Conservation (phyloP, 2,113 vertebrate genomes). For the Limnothrissa miodon region DNA sequence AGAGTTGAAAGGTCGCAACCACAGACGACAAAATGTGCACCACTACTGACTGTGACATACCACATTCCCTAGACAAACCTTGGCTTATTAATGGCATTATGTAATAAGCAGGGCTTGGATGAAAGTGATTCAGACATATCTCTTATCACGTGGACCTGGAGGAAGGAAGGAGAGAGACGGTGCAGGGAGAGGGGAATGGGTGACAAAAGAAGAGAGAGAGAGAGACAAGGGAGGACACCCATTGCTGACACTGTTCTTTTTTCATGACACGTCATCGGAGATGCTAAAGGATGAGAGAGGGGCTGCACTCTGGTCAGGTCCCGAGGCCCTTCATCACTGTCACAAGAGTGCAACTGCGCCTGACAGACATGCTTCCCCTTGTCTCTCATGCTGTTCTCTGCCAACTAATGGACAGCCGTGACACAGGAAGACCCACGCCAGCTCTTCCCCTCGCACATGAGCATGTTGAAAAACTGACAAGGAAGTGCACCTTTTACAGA, state of each 20-base stretch:
- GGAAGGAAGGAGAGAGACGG: slow-evolving; percentile 7
- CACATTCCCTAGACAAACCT: neutral
- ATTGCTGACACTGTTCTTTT: slow-evolving; percentile 36
- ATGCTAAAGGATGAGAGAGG: neutral
- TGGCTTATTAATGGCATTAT: slow-evolving; percentile 6
- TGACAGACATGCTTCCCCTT: slow-evolving; percentile 53
- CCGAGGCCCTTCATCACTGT: slow-evolving; percentile 54
- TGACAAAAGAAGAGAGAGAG: neutral
- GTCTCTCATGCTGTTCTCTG: slow-evolving; percentile 42
- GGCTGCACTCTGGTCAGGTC: slow-evolving; percentile 44
- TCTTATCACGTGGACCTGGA: slow-evolving; percentile 16
- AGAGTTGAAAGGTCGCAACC: neutral
- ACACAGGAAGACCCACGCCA: slow-evolving; percentile 39
- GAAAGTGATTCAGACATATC: slow-evolving; percentile 20
- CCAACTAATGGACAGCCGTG: slow-evolving; percentile 56
- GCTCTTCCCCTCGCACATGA: slow-evolving; percentile 34
- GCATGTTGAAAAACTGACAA: slow-evolving; percentile 40
- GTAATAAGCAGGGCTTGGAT: neutral
- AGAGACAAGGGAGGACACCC: neutral
- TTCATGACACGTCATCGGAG: slow-evolving; percentile 33
- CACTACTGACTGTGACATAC: neutral
- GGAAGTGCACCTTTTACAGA: slow-evolving; percentile 27
- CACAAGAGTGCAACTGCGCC: slow-evolving; percentile 47
- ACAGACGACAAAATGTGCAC: neutral
- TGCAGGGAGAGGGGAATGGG: neutral